Base-by-base conservation (phyloP, 2,797 vertebrate species). In the Aphelocoma californica region DNA sequence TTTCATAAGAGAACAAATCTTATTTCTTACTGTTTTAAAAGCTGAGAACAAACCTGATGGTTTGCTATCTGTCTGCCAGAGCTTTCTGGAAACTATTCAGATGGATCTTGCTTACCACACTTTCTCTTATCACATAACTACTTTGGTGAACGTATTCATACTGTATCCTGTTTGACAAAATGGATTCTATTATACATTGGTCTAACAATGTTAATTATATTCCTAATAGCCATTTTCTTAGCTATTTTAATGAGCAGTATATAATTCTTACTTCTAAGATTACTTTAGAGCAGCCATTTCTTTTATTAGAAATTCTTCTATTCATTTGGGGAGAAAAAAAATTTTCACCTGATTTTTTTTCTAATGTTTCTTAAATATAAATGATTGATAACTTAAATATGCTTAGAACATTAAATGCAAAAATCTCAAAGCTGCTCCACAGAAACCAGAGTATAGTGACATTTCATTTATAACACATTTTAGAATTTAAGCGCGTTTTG, bases 311-410 rank as follows among this genome's bases (percentile, higher is more conserved):
- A 57, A 57, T 34, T 57, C 21, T 57, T 57, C n/a, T 24, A 7
- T 34, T 57, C 17, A 15, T 34, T 34, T 25, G n/a, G n/a, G 15
- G 15, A 57, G 14, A 67, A 74, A 66, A 73, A 54, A 19, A 19
- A 3, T 2, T 3, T 1, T 9, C 8, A 44, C 1, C 2, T 2
- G 40, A 79, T 54, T 51, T 8, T 18, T 61, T 38, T 77, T 32
- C 72, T 3, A 3, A 14, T n/a, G 7, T 31, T 86, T 91, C 44
- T 67, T 0, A 53, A 79, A 74, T 56, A 54, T 12, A 29, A 67
- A 16, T 38, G 1, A 12, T 45, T 61, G 9, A 54, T 25, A 81
- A 62, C 2, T 57, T 74, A 69, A 61, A 36, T 42, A 60, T 5
- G 3, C 12, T 56, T 62, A 15, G 18, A 32, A 57, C 5, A 38